Evolutionary conservation across 2,797 vertebrate species (phyloP), one percentile per base, ranked within the genome.

Genomic region (Psittacula echo): DNA sequence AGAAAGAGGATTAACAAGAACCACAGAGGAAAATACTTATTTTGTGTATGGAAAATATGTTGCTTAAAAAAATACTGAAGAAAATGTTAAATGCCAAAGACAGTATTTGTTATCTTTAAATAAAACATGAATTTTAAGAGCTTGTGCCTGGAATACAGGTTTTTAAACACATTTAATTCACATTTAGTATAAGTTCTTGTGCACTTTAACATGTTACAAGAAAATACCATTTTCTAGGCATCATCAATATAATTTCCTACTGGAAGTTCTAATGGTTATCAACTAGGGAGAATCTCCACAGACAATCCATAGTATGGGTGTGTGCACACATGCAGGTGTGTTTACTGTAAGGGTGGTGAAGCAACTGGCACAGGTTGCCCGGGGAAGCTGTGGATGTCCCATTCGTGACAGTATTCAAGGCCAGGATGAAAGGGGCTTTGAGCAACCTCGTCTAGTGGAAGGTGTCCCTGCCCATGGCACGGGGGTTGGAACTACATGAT

Each of bases 271-370:
- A 62, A 30, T 2, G 3, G 48, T 77, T 56, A 41, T 45, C 77
- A 71, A 0, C 5, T 1, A 44, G 22, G 45, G 7, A 77, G 64
- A 83, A 41, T 22, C 56, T 71, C 51, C 77, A 29, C 0, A 45
- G 26, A 24, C 48, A 42, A 37, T 11, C 9, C 42, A 37, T 0
- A 27, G 34, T 2, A 51, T 6, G 3, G 10, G 24, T 14, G 47
- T 11, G n/a, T 0, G 3, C 45, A 41, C 39, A 48, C 20, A 20
- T 2, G 15, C 5, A 19, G 16, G 21, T 20, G 26, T 8, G 34
- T 60, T 60, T 24, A 60, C 56, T 60, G n/a, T 17, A 34, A 60
- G n/a, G 34, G 34, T 24, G 23, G 56, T 26, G 34, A 60, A 16
- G n/a, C n/a, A 26, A 26, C 56, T 26, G 34, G 15, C 56, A 37